These are phyloP conservation scores for Montipora sp. DNA, from an alignment of 64 coral and sea anemone species.

Conservation along the genomic window DNA sequence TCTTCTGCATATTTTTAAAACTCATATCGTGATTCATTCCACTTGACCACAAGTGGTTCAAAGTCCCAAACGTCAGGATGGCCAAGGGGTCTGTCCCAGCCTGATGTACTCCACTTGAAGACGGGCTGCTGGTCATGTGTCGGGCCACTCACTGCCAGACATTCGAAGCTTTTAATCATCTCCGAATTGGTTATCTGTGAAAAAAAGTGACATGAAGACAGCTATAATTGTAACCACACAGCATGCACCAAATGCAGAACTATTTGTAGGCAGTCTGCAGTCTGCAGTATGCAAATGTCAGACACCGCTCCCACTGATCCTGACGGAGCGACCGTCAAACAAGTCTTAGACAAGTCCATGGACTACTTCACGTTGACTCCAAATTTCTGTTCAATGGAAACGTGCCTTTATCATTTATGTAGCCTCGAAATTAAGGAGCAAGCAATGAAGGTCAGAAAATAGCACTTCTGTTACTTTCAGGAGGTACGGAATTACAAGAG, in stretches of 20 bases:
- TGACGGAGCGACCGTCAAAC: too few species aligned
- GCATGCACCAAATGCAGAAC: neutral
- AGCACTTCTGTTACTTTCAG: too few species aligned
- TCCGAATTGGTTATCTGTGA: slow-evolving; percentile 83
- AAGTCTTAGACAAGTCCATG: too few species aligned
- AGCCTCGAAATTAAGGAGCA: too few species aligned
- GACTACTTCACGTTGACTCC: too few species aligned
- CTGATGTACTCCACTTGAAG: slow-evolving; percentile 94
- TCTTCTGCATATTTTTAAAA: neutral
- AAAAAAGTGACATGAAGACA: neutral
- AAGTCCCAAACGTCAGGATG: slow-evolving; percentile 97
- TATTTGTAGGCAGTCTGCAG: too few species aligned
- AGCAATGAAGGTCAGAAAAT: too few species aligned
- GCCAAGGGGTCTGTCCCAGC: slow-evolving; percentile 77
- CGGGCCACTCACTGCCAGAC: slow-evolving; percentile 81
- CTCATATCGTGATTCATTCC: slow-evolving; percentile 6
- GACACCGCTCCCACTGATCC: too few species aligned
- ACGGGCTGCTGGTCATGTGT: slow-evolving; percentile 94
- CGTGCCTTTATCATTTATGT: too few species aligned
- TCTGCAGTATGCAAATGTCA: too few species aligned
- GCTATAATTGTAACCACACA: neutral
- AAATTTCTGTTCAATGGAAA: too few species aligned
- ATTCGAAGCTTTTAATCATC: slow-evolving; percentile 77
- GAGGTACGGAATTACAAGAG: too few species aligned
- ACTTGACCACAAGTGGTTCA: slow-evolving; percentile 80